A percentile compares a stretch with the other conserved stretches of the same genome.
phyloP scores from a whole-genome alignment of 2,888 invertebrate genomes.

The Pelosia muscerda region DNA sequence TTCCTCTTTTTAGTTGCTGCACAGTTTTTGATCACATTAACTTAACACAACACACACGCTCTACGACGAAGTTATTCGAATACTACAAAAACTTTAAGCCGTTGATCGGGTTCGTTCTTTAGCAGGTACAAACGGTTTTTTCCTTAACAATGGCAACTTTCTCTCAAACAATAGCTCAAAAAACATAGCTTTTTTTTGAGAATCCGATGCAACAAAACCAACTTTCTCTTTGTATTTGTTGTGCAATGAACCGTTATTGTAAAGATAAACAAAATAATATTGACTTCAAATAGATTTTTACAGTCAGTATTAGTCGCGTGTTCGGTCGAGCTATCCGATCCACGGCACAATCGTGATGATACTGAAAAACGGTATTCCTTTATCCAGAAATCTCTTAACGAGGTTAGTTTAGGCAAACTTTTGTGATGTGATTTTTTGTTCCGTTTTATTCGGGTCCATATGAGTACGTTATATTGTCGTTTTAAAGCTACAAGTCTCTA shows the following conservation, averaged over 20 bases:
- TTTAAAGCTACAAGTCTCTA: conserved; percentile 59
- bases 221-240: conserved; percentile 78
- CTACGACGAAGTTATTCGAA: conserved; percentile 69
- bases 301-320: conserved; percentile 68
- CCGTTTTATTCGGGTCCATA: conserved; percentile 80
- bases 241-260: conserved; percentile 65
- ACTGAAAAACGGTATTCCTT: conserved; percentile 86
- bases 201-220: conserved; percentile 64
- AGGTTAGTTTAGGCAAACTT: conserved; percentile 87
- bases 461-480: conserved; percentile 82
- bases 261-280: conserved; percentile 44
- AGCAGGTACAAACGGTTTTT: conserved; percentile 76
- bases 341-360: conserved; percentile 83
- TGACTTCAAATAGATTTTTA: conserved; percentile 56
- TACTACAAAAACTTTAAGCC: conserved; percentile 79
- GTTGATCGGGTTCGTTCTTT: conserved; percentile 67
- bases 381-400: conserved; percentile 86
- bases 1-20: conserved; percentile 29
- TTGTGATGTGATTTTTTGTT: conserved; percentile 84
- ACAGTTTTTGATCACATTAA: conserved; percentile 43
- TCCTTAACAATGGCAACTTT: conserved; percentile 77
- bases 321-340: conserved; percentile 82
- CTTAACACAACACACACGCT: conserved; percentile 69
- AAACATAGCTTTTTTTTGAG: conserved; percentile 71
- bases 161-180: conserved; percentile 77